Evolutionary conservation across 2,888 invertebrate species (phyloP).

Genomic region (Lepidonotus clava): DNA sequence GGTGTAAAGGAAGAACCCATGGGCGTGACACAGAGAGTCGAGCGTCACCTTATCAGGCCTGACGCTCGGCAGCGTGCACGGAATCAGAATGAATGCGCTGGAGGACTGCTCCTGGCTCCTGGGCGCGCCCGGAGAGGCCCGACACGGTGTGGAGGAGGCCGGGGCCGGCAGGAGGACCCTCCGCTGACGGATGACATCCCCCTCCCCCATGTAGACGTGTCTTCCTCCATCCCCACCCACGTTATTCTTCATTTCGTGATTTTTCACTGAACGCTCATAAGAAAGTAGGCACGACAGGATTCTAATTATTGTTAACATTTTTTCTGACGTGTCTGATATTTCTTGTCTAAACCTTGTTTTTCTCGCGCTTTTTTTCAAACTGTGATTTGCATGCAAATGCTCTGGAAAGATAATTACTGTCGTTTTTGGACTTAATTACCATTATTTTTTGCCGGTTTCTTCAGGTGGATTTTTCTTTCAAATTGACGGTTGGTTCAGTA

Average conservation of each 20-base stretch:
- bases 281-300: neutral
- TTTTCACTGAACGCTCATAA: neutral
- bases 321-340: too few species aligned
- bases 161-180: neutral
- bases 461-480: too few species aligned
- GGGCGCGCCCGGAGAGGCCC: neutral
- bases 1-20: too few species aligned
- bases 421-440: too few species aligned
- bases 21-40: neutral
- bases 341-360: too few species aligned
- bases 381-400: too few species aligned
- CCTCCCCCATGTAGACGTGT: neutral
- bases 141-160: conserved; percentile 15
- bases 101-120: conserved; percentile 12
- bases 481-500: too few species aligned
- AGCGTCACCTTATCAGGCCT: neutral
- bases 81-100: conserved; percentile 1
- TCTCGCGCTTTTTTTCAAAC: too few species aligned
- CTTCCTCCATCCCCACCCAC: neutral
- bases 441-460: too few species aligned
- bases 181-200: neutral
- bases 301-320: neutral
- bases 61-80: neutral
- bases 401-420: too few species aligned
- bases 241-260: conserved; percentile 6